Conservation (phyloP, 2,113 vertebrate species). For the Apodemus speciosus region DNA sequence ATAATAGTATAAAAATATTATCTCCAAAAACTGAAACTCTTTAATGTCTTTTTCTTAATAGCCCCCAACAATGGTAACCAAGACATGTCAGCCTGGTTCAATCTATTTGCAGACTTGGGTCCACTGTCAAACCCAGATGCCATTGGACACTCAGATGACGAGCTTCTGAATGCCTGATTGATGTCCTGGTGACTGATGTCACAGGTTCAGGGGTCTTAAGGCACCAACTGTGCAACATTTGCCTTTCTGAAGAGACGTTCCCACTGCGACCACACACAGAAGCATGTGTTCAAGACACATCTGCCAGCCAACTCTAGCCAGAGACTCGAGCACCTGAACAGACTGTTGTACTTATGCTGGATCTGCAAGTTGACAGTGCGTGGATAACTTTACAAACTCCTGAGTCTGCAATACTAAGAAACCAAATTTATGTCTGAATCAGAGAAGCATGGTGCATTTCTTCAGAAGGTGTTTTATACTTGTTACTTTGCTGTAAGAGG, state of each 20-base stretch:
- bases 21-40: slow-evolving; percentile 32
- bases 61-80: slow-evolving; percentile 78
- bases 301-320: slow-evolving; percentile 11
- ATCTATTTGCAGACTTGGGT: slow-evolving; percentile 89
- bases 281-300: background rate
- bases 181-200: slow-evolving; percentile 68
- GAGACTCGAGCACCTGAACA: slow-evolving; percentile 24
- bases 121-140: slow-evolving; percentile 90
- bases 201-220: slow-evolving; percentile 34
- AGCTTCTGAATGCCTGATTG: slow-evolving; percentile 87
- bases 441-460: slow-evolving; percentile 16
- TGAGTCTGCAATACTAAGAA: background rate
- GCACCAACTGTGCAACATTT: slow-evolving; percentile 18
- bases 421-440: slow-evolving; percentile 45
- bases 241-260: slow-evolving; percentile 49
- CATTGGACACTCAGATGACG: slow-evolving; percentile 87
- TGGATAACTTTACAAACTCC: slow-evolving; percentile 48
- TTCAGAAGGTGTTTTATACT: slow-evolving; percentile 45
- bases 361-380: slow-evolving; percentile 38
- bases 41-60: slow-evolving; percentile 59
- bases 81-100: slow-evolving; percentile 90
- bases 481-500: slow-evolving; percentile 23
- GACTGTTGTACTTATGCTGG: slow-evolving; percentile 33
- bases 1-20: slow-evolving; percentile 21
- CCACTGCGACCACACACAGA: slow-evolving; percentile 48